A percentile compares a stretch with the other conserved stretches of the same genome.
phyloP scores from a whole-genome alignment of 2,888 invertebrate species.

The Junonia oenone region DNA sequence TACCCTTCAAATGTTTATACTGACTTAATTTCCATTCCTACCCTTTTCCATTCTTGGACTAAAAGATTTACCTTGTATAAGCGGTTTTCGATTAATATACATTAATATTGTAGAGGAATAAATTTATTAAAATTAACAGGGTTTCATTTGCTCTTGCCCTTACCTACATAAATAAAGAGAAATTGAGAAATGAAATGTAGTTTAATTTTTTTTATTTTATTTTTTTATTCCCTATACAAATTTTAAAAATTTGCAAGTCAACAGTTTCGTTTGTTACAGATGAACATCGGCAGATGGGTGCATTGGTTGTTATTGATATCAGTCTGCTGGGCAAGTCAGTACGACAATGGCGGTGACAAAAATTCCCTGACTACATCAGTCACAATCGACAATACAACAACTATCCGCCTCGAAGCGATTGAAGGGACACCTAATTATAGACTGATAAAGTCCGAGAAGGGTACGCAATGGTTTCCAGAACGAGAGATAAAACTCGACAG shows the following conservation, averaged over 20 bases:
- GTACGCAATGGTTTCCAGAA: constrained; percentile 81
- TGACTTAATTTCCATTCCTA: constrained; percentile 22
- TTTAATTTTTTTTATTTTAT: constrained; percentile 59
- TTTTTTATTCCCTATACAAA: constrained; percentile 35
- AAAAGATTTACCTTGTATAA: constrained; percentile 7
- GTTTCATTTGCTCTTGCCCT: constrained; percentile 72
- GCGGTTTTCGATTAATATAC: constrained; percentile 5
- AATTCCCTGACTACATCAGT: constrained; percentile 53
- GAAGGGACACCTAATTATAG: constrained; percentile 79
- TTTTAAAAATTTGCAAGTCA: constrained; percentile 39
- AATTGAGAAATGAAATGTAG: constrained; percentile 66
- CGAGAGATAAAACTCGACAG: constrained; percentile 81
- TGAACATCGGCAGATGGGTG: constrained; percentile 52
- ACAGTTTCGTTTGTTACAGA: constrained; percentile 69
- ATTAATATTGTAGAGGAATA: constrained; percentile 28
- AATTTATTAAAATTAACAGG: constrained; percentile 57
- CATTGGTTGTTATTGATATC: constrained; percentile 45
- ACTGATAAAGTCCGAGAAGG: constrained; percentile 77
- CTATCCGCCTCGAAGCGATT: constrained; percentile 73
- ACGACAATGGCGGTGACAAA: constrained; percentile 54
- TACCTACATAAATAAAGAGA: constrained; percentile 68
- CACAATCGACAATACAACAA: constrained; percentile 46
- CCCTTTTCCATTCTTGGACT: constrained; percentile 25
- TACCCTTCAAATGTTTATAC: constrained; percentile 10
- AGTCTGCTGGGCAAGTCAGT: constrained; percentile 55